phyloP scores from a whole-genome alignment of 2,888 invertebrate genomes.

The Tryphoninae sp. region DNA sequence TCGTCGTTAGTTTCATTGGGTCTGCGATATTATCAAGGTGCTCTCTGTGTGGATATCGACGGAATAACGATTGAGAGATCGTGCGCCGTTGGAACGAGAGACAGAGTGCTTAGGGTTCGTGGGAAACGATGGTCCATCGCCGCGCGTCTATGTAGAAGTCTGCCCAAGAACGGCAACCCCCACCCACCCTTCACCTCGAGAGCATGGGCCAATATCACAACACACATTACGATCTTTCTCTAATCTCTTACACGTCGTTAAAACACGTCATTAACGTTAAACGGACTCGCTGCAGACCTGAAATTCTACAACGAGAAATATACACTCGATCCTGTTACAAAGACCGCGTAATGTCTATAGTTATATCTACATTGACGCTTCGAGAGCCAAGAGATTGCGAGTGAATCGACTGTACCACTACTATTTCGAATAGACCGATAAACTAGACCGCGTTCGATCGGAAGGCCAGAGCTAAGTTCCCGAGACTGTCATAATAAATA shows the following conservation, averaged over 20 bases:
- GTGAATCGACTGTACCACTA: slow-evolving; percentile 32
- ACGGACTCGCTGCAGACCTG: slow-evolving; percentile 54
- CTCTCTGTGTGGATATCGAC: slow-evolving; percentile 33
- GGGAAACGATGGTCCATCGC: slow-evolving; percentile 78
- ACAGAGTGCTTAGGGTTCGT: slow-evolving; percentile 71
- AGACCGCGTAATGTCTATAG: slow-evolving; percentile 25
- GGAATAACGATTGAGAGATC: slow-evolving; percentile 74
- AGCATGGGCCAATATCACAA: slow-evolving; percentile 47
- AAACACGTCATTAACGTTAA: slow-evolving; percentile 81
- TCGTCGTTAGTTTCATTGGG: slow-evolving; percentile 13
- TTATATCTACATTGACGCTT: slow-evolving; percentile 28
- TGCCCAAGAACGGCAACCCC: slow-evolving; percentile 46
- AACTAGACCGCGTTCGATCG: slow-evolving; percentile 41
- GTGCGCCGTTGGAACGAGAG: slow-evolving; percentile 65
- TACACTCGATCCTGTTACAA: slow-evolving; percentile 43
- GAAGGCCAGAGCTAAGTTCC: slow-evolving; percentile 29
- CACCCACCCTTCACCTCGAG: slow-evolving; percentile 35
- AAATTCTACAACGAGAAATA: slow-evolving; percentile 55
- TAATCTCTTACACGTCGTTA: slow-evolving; percentile 77
- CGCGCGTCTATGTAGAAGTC: slow-evolving; percentile 62
- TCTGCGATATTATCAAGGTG: slow-evolving; percentile 18
- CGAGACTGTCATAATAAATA: slow-evolving; percentile 41
- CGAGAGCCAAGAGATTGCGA: slow-evolving; percentile 27
- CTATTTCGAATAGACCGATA: slow-evolving; percentile 20
- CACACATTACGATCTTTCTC: slow-evolving; percentile 59